Evolutionary conservation across 2,888 invertebrate genomes (phyloP), one percentile per base, ranked within the genome.

Genomic region (Apotomis betuletana): DNA sequence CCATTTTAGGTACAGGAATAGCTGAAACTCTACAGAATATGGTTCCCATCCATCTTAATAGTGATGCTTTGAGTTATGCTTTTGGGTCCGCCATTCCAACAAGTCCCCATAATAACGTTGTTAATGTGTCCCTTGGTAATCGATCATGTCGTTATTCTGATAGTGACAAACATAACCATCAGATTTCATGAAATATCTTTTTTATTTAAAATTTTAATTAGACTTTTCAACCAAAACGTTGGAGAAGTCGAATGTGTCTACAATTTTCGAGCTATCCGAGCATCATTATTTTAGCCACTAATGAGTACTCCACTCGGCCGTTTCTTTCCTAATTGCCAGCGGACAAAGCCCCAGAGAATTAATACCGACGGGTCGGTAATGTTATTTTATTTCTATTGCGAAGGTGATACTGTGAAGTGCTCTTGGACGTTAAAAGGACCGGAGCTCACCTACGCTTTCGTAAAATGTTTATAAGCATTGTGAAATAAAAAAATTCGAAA

Each of bases 321-420:
- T 67, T 70, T 70, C 65, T 60, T 65, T 38, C 65, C 70, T 70
- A 60, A 70, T 69, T 69, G 38, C 52, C 38, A 59, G 13, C 57
- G 51, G 52, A 70, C 70, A 70, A 54, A 60, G 15, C 65, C 52
- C 60, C 6, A 41, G 46, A 38, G 65, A 64, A 52, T 63, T 59
- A 46, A 70, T 54, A 38, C 70, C 13, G 49, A 38, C 44, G 52
- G 46, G 10, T 59, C 59, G 58, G 60, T 60, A 54, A 69, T 64
- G 61, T 63, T 63, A 38, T 69, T 69, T 58, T 58, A 69, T 58
- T 69, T 69, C 15, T 38, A 69, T 58, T 52, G 41, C 49, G 51
- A 12, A 68, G 52, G 67, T 55, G 15, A 49, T 9, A 13, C 54
- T 3, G 27, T 51, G 52, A 54, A 62, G 49, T 36, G 52, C 41